These are phyloP conservation scores for Ptychadena robeensis DNA, from an alignment of 2,797 vertebrate species.

Conservation along the genomic window DNA sequence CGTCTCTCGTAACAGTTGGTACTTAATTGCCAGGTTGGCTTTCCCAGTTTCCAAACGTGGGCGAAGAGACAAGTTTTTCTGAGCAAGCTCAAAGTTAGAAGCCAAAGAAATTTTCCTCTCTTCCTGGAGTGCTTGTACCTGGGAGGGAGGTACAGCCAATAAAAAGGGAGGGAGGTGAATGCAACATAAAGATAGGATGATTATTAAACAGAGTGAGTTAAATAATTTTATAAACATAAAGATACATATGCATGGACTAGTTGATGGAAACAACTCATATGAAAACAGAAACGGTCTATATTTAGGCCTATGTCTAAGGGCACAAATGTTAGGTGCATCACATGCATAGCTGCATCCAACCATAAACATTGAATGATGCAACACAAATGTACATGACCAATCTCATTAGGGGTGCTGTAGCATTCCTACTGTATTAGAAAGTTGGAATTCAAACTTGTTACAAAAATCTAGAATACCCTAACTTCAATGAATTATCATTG, in stretches of 20 bases:
- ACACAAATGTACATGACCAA: too few species aligned
- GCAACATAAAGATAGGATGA: not conserved
- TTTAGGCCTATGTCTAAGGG: too few species aligned
- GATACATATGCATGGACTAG: not conserved
- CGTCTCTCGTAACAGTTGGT: conserved; percentile 57
- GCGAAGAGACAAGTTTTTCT: conserved; percentile 58
- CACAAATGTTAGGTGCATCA: too few species aligned
- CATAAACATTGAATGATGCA: not conserved
- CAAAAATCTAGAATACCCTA: too few species aligned
- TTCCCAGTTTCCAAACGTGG: conserved; percentile 59
- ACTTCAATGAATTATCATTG: too few species aligned
- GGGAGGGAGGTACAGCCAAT: not conserved
- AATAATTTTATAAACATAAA: not conserved
- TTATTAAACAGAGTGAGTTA: not conserved
- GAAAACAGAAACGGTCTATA: too few species aligned
- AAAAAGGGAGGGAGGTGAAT: not conserved
- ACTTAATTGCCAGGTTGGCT: conserved; percentile 61
- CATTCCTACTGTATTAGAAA: not conserved
- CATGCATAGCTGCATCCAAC: not conserved
- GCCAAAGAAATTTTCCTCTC: conserved; percentile 55
- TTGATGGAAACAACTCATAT: too few species aligned
- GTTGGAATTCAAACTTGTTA: too few species aligned
- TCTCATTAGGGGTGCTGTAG: not conserved
- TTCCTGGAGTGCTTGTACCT: conserved; percentile 57
- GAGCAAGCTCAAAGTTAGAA: conserved; percentile 61